Percentiles rank a stretch among this genome's conserved stretches.
These are phyloP conservation scores for Heliconius erato DNA, from an alignment of 2,888 invertebrate species.

Conservation along the genomic window DNA sequence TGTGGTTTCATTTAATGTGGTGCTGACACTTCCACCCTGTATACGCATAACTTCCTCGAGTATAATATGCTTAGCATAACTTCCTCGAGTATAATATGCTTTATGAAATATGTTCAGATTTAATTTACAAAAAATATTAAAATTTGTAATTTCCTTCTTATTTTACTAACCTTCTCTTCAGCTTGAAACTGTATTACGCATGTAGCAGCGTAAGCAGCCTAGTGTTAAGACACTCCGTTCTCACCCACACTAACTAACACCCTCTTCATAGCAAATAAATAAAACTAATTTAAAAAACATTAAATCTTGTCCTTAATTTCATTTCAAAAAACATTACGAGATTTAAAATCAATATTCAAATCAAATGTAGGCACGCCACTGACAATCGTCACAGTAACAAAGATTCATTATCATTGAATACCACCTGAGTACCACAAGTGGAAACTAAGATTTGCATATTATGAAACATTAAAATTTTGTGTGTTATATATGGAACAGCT, in stretches of 20 bases:
- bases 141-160: too few species aligned
- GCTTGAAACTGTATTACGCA: too few species aligned
- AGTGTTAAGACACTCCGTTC: too few species aligned
- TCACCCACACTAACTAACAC: not conserved
- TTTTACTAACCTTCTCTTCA: too few species aligned
- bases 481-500: not conserved
- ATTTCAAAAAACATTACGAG: not conserved
- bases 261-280: not conserved
- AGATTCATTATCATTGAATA: slow-evolving; percentile 24
- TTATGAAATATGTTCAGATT: too few species aligned
- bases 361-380: not conserved
- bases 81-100: too few species aligned
- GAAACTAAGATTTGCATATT: slow-evolving; percentile 14
- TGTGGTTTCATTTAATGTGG: too few species aligned
- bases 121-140: too few species aligned
- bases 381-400: slow-evolving; percentile 6
- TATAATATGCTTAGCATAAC: too few species aligned
- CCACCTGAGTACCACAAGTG: slow-evolving; percentile 14
- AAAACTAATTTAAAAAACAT: not conserved
- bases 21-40: too few species aligned
- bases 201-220: too few species aligned
- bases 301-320: not conserved
- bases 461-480: not conserved
- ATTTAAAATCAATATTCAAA: not conserved
- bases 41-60: too few species aligned